phyloP scores from a whole-genome alignment of 2,113 vertebrate genomes.

The Notothenia rossii region DNA sequence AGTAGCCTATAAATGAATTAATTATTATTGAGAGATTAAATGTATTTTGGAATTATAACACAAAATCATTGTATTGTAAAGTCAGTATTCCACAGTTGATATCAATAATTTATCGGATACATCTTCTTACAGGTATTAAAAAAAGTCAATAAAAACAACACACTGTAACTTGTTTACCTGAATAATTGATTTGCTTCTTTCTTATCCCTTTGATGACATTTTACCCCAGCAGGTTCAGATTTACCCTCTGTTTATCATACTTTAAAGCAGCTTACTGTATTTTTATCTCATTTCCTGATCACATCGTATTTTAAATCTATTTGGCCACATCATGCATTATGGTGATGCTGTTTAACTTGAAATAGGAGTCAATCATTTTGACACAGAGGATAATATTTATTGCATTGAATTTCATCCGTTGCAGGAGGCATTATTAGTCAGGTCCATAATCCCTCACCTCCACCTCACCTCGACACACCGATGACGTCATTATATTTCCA shows the following conservation, averaged over 20 bases:
- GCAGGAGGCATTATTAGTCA: background rate
- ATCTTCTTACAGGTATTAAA: too few species aligned
- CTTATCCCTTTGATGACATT: too few species aligned
- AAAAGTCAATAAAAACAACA: too few species aligned
- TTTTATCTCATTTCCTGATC: background rate
- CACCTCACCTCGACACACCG: slow-evolving; percentile 19
- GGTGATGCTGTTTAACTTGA: background rate
- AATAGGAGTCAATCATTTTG: background rate
- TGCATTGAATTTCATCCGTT: slow-evolving; percentile 28
- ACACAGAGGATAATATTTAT: slow-evolving; percentile 11
- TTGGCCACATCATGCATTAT: background rate
- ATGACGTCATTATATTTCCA: background rate
- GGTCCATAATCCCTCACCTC: slow-evolving; percentile 54
- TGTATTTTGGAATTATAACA: too few species aligned
- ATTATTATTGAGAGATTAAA: too few species aligned
- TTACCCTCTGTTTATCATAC: background rate
- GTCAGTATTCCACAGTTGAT: too few species aligned
- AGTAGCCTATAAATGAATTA: too few species aligned
- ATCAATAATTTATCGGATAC: too few species aligned
- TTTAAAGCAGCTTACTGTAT: background rate
- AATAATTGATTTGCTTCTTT: too few species aligned
- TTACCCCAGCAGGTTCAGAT: too few species aligned
- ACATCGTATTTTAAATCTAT: background rate
- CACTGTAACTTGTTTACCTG: too few species aligned
- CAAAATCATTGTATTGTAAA: too few species aligned